Evolutionary conservation across 2,888 invertebrate species (phyloP).

Genomic region (Lutraria lutraria): DNA sequence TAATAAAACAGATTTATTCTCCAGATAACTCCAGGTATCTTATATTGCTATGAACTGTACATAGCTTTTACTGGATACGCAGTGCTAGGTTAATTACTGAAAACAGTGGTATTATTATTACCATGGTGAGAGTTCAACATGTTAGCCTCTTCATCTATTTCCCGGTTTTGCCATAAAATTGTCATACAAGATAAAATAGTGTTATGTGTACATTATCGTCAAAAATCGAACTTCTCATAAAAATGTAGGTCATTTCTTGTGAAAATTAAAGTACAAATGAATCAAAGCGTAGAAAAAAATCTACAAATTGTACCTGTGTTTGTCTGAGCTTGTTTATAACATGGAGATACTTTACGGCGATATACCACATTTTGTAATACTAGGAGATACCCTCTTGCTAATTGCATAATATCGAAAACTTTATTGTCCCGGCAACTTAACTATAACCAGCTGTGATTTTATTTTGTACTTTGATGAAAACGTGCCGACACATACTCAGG

Average conservation of each 20-base stretch:
- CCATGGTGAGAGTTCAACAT: background rate
- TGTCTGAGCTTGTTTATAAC: background rate
- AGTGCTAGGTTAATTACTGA: constrained; percentile 6
- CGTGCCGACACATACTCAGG: background rate
- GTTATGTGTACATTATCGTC: background rate
- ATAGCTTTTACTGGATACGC: background rate
- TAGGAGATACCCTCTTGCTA: background rate
- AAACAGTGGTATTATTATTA: constrained; percentile 15
- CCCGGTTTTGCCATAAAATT: background rate
- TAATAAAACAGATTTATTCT: constrained; percentile 10
- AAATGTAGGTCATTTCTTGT: background rate
- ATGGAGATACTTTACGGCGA: background rate
- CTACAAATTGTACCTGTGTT: background rate
- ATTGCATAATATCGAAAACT: constrained; percentile 8
- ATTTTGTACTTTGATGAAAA: background rate
- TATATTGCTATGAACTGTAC: background rate
- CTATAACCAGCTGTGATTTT: background rate
- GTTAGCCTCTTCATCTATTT: background rate
- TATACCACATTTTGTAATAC: background rate
- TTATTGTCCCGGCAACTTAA: constrained; percentile 21
- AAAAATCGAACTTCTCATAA: background rate
- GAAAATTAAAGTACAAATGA: background rate
- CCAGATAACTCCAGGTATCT: background rate
- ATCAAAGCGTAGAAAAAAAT: background rate
- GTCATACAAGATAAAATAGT: background rate